These are phyloP conservation scores for Spicauda simplicius DNA, from an alignment of 2,888 invertebrate species.

Conservation along the genomic window DNA sequence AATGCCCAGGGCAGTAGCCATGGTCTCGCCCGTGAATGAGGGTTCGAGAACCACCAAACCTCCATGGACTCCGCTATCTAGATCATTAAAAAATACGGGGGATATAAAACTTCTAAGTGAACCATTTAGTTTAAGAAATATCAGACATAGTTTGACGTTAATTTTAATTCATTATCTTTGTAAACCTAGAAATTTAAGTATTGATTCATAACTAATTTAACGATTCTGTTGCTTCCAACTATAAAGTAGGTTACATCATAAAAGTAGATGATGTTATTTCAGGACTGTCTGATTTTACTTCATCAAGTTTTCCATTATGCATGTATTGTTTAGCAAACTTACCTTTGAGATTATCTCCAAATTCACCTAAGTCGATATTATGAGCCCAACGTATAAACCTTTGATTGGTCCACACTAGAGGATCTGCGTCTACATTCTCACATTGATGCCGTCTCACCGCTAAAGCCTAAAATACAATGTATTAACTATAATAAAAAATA, in stretches of 20 bases:
- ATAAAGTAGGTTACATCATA: too few relatives aligned
- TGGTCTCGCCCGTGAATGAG: conserved; percentile 96
- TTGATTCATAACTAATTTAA: too few relatives aligned
- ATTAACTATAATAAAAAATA: too few relatives aligned
- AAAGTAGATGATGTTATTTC: too few relatives aligned
- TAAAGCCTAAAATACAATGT: conserved; percentile 86
- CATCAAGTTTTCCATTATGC: too few relatives aligned
- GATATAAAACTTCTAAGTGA: not conserved
- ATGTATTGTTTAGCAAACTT: conserved; percentile 43
- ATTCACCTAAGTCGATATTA: conserved; percentile 96
- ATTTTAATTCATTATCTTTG: too few relatives aligned
- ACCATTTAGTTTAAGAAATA: too few relatives aligned
- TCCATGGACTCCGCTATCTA: conserved; percentile 97
- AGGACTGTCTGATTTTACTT: too few relatives aligned
- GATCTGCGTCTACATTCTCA: conserved; percentile 95
- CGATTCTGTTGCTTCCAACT: too few relatives aligned
- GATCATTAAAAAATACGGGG: conserved; percentile 32
- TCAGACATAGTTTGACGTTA: too few relatives aligned
- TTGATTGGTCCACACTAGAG: conserved; percentile 98
- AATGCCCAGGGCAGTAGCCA: conserved; percentile 96
- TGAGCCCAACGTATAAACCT: conserved; percentile 97
- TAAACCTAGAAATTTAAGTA: too few relatives aligned
- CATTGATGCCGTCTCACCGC: conserved; percentile 94
- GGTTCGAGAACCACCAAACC: conserved; percentile 97
- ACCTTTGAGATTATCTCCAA: conserved; percentile 97